Evolutionary conservation across 2,888 invertebrate species (phyloP).

Genomic region (Caenorhabditis imperialis): DNA sequence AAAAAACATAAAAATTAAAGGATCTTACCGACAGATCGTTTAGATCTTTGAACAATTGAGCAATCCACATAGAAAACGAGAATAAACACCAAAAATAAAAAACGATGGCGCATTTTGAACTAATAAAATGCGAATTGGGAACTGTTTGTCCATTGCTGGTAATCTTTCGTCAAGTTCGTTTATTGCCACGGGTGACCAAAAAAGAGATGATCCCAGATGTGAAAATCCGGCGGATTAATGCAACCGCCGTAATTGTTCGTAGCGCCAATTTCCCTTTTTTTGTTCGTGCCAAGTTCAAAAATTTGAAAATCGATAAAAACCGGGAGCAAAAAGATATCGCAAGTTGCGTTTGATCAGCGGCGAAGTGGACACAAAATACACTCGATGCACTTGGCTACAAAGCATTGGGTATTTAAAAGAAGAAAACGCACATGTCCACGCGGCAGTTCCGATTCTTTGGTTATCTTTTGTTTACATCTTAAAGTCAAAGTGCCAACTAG

Average conservation of each 20-base stretch:
- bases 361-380: too few relatives aligned
- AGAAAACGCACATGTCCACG: neutral
- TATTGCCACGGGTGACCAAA: slow-evolving; percentile 19
- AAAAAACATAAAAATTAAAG: too few relatives aligned
- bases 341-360: too few relatives aligned
- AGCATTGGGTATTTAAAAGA: slow-evolving; percentile 2
- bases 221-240: slow-evolving; percentile 18
- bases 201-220: slow-evolving; percentile 38
- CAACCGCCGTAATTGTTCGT: too few relatives aligned
- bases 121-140: slow-evolving; percentile 12
- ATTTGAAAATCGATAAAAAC: neutral
- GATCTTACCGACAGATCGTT: neutral
- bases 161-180: slow-evolving; percentile 28
- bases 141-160: slow-evolving; percentile 38
- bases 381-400: neutral
- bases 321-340: neutral
- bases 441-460: neutral
- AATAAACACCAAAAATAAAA: neutral
- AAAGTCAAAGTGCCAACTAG: slow-evolving; percentile 20
- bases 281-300: slow-evolving; percentile 22
- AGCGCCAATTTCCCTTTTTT: too few relatives aligned
- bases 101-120: slow-evolving; percentile 35
- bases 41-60: slow-evolving; percentile 8
- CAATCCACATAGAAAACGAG: slow-evolving; percentile 3
- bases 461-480: slow-evolving; percentile 24